Percentiles rank a stretch among this genome's conserved stretches.
phyloP scores from a whole-genome alignment of 2,888 invertebrate genomes.

The Aspidiotus rigidus region DNA sequence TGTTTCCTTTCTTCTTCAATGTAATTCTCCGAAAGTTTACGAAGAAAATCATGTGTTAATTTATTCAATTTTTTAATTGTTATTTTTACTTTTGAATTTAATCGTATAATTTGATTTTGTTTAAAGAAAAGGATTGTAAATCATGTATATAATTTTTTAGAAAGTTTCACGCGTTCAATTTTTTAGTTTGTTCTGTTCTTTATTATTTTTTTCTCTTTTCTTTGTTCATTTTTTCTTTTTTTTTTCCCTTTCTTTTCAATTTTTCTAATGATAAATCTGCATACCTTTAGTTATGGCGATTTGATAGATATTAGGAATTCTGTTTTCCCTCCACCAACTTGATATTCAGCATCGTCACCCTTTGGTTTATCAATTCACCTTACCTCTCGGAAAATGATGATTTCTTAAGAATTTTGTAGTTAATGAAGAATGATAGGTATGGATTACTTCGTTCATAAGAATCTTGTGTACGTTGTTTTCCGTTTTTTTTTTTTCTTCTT shows the following conservation, averaged over 20 bases:
- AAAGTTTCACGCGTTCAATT: constrained; percentile 1
- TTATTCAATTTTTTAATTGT: neutral
- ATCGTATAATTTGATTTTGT: neutral
- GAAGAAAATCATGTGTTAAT: too few relatives aligned
- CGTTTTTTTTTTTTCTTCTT: constrained; percentile 11
- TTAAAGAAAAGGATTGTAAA: neutral
- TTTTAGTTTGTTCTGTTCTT: neutral
- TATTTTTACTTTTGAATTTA: constrained; percentile 5
- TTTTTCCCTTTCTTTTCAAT: neutral
- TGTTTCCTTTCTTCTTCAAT: too few relatives aligned
- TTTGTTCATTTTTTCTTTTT: neutral
- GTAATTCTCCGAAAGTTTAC: too few relatives aligned
- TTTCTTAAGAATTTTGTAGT: neutral
- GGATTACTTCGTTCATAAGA: neutral
- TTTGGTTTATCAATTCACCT: neutral
- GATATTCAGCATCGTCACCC: neutral
- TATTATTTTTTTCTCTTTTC: neutral
- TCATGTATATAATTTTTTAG: neutral
- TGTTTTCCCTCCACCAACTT: neutral
- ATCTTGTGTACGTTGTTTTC: neutral
- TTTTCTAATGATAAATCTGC: neutral
- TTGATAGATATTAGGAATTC: neutral
- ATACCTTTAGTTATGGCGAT: neutral
- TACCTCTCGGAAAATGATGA: neutral
- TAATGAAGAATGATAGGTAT: neutral